phyloP scores from a whole-genome alignment of 1,140 invertebrate species.

The Drosophila ananassae region DNA sequence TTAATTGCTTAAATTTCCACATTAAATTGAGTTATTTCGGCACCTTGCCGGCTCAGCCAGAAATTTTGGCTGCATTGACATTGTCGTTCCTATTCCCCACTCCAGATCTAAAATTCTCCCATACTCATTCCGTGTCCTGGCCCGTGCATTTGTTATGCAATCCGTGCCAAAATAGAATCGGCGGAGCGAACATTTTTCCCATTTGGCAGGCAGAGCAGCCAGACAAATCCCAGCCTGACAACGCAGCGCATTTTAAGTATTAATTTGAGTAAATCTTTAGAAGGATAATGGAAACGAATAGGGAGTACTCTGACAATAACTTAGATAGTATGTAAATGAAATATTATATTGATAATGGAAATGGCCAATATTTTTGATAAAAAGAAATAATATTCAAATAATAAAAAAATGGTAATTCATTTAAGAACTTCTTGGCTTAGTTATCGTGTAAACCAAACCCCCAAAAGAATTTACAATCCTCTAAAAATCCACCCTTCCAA shows the following conservation, averaged over 20 bases:
- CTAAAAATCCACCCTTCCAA: not conserved
- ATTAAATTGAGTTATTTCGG: conserved; percentile 40
- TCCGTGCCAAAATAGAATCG: conserved; percentile 62
- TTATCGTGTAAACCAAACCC: no score
- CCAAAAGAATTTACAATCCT: no score
- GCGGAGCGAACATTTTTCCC: conserved; percentile 65
- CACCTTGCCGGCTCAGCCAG: not conserved
- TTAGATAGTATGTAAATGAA: not conserved
- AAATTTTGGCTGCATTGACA: conserved; percentile 1
- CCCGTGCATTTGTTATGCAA: conserved; percentile 62
- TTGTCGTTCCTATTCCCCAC: not conserved
- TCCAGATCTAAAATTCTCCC: not conserved
- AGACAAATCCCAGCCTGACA: conserved; percentile 75
- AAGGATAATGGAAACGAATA: conserved; percentile 8
- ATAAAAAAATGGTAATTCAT: no score
- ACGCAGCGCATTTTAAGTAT: conserved; percentile 75
- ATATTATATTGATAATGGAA: no score
- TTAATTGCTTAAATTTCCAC: conserved; percentile 39
- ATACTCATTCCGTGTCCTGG: conserved; percentile 9
- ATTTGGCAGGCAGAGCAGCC: conserved; percentile 62
- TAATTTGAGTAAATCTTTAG: conserved; percentile 56
- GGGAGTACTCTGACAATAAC: conserved; percentile 26
- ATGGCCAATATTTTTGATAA: no score
- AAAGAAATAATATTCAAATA: no score
- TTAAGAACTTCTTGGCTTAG: no score